A percentile compares a stretch with the other conserved stretches of the same genome.
Evolutionary conservation across 92 coral and sea anemone species (phyloP).

Genomic region (Porites rus): DNA sequence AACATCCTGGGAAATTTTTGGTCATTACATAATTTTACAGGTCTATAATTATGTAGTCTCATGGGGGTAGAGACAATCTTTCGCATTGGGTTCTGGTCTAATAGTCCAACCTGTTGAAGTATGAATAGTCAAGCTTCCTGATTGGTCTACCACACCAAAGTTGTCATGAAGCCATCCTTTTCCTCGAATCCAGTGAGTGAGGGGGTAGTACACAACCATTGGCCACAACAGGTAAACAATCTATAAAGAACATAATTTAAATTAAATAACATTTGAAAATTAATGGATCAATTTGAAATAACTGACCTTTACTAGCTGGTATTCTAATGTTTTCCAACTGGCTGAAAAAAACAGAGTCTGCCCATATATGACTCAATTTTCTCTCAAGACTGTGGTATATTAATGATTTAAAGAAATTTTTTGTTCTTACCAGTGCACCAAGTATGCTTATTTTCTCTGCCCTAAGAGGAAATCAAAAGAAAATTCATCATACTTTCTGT

Average conservation of each 20-base stretch:
- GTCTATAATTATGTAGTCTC: no score
- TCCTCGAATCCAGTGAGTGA: constrained; percentile 95
- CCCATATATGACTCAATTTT: no score
- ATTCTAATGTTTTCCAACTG: background rate
- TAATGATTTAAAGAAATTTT: no score
- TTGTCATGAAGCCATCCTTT: constrained; percentile 88
- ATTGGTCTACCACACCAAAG: constrained; percentile 79
- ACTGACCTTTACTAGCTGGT: no score
- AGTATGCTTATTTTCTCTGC: constrained; percentile 67
- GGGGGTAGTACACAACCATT: constrained; percentile 89
- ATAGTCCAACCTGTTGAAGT: constrained; percentile 74
- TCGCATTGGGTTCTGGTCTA: no score
- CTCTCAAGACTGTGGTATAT: no score
- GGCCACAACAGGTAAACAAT: constrained; percentile 86
- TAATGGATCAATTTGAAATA: background rate
- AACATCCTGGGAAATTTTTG: no score
- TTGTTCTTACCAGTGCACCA: constrained; percentile 77
- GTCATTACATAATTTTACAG: no score
- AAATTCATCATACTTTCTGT: background rate
- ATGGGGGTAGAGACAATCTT: no score
- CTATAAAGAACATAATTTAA: constrained; percentile 35
- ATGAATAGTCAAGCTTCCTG: constrained; percentile 91
- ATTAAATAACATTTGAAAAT: background rate
- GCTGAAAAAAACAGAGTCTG: background rate
- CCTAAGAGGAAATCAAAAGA: constrained; percentile 36